phyloP scores from a whole-genome alignment of 2,797 vertebrate species.

The Tokudaia muenninki region DNA sequence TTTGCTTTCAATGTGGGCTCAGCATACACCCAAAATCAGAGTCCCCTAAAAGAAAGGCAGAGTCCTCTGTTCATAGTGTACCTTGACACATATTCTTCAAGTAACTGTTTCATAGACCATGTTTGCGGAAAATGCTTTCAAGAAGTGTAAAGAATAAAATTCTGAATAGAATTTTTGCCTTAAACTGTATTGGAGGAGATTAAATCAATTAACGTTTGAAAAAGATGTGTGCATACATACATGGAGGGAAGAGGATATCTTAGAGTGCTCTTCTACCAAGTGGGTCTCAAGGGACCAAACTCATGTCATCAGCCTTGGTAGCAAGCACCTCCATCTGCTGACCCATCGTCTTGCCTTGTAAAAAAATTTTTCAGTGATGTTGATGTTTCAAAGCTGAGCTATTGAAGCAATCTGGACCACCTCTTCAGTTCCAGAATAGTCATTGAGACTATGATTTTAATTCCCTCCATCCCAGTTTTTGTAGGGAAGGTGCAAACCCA shows the following conservation, averaged over 20 bases:
- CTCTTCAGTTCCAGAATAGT: neutral
- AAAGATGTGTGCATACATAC: neutral
- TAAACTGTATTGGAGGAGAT: neutral
- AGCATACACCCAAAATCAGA: neutral
- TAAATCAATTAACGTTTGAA: neutral
- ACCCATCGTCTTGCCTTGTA: neutral
- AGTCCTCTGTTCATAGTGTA: neutral
- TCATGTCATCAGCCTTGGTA: neutral
- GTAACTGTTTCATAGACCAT: neutral
- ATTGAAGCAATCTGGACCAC: neutral
- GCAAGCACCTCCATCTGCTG: neutral
- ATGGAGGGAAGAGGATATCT: neutral
- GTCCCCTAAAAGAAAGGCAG: constrained; percentile 18
- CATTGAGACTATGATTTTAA: neutral
- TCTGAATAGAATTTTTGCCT: neutral
- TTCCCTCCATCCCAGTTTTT: neutral
- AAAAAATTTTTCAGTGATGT: neutral
- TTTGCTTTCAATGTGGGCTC: neutral
- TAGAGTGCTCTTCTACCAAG: neutral
- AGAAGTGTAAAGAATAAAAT: neutral
- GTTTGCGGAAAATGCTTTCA: neutral
- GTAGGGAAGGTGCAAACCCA: neutral
- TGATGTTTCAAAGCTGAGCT: neutral
- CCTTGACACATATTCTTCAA: neutral
- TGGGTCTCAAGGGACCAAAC: neutral